A percentile compares a stretch with the other conserved stretches of the same genome.
Conservation (phyloP, 2,113 vertebrate species). For the Panurus biarmicus region DNA sequence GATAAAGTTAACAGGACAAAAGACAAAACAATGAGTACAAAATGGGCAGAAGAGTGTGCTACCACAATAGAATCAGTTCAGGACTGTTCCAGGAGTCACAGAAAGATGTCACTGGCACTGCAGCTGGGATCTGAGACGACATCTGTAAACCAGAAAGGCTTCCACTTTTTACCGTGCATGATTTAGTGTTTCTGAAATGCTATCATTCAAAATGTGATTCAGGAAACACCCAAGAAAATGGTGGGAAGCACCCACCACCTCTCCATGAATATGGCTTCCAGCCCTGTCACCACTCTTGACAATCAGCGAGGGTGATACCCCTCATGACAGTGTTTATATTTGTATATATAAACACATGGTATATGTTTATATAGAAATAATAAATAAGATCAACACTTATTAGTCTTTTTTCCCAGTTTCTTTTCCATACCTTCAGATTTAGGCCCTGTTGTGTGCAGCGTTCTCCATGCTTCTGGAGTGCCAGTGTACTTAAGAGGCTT, state of each 20-base stretch:
- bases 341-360: background rate
- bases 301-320: background rate
- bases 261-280: accelerated
- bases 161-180: background rate
- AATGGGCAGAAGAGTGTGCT: background rate
- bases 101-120: background rate
- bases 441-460: background rate
- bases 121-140: background rate
- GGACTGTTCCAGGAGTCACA: background rate
- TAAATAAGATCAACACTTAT: background rate
- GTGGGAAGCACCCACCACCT: background rate
- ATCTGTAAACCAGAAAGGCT: background rate
- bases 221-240: background rate
- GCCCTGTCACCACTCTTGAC: no score
- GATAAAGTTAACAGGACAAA: background rate
- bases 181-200: background rate
- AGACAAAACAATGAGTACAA: background rate
- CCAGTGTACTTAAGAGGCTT: background rate
- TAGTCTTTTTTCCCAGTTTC: background rate
- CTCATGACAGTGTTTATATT: background rate
- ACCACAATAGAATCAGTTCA: background rate
- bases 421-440: background rate
- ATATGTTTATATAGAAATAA: background rate
- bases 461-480: background rate
- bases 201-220: background rate